Evolutionary conservation across 2,888 invertebrate genomes (phyloP).

Genomic region (Liposcelis brunnea): DNA sequence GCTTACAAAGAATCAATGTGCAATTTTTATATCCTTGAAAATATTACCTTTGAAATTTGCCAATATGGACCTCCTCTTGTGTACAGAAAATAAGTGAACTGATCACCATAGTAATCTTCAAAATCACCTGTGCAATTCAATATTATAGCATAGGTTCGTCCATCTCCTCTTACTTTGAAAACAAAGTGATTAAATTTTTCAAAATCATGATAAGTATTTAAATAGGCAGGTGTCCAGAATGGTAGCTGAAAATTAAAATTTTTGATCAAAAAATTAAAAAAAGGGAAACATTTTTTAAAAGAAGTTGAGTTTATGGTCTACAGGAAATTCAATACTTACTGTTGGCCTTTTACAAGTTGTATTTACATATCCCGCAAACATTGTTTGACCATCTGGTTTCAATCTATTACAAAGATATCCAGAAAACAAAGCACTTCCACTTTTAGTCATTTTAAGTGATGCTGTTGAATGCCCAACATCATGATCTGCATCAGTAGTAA

Average conservation of each 20-base stretch:
- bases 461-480: slow-evolving; percentile 24
- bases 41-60: slow-evolving; percentile 67
- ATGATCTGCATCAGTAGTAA: slow-evolving; percentile 64
- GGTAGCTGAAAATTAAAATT: slow-evolving; percentile 59
- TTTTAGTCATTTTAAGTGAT: slow-evolving; percentile 31
- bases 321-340: slow-evolving; percentile 30
- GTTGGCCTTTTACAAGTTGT: slow-evolving; percentile 47
- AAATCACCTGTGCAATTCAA: slow-evolving; percentile 55
- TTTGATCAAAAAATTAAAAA: too few species aligned
- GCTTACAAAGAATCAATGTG: too few species aligned
- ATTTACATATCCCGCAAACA: slow-evolving; percentile 67
- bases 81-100: slow-evolving; percentile 67
- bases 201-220: slow-evolving; percentile 61
- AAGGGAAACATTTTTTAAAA: too few species aligned
- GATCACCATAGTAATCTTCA: slow-evolving; percentile 80
- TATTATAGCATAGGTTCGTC: slow-evolving; percentile 73
- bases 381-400: slow-evolving; percentile 64
- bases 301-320: too few species aligned
- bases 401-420: slow-evolving; percentile 50
- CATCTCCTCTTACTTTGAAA: slow-evolving; percentile 80
- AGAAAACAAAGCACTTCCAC: slow-evolving; percentile 53
- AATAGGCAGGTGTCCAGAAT: slow-evolving; percentile 57
- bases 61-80: slow-evolving; percentile 98
- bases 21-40: too few species aligned
- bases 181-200: slow-evolving; percentile 53